Evolutionary conservation across 2,797 vertebrate genomes (phyloP).

Genomic region (Numenius phaeopus): DNA sequence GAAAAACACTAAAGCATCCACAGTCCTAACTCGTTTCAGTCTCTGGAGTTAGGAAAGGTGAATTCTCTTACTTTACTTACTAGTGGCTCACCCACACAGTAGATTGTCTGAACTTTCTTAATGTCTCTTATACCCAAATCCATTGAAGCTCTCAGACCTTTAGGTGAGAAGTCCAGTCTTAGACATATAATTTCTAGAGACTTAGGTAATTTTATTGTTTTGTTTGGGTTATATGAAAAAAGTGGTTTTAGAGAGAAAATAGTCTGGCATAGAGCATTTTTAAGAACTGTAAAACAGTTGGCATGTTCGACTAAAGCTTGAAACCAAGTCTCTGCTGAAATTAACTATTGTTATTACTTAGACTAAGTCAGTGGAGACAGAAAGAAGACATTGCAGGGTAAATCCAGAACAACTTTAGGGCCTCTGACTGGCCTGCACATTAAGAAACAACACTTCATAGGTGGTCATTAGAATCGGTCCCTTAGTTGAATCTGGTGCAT

Average conservation of each 20-base stretch:
- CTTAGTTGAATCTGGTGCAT: not conserved
- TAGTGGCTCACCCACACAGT: not conserved
- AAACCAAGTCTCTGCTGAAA: not conserved
- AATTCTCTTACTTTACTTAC: not conserved
- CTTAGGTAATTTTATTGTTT: not conserved
- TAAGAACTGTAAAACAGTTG: not conserved
- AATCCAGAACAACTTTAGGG: not conserved
- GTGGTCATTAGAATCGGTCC: not conserved
- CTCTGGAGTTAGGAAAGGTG: not conserved
- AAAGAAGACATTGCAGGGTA: not conserved
- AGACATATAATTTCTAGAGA: not conserved
- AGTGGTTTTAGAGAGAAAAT: not conserved
- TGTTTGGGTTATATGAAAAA: not conserved
- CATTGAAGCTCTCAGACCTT: not conserved
- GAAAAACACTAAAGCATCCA: not conserved
- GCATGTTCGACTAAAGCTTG: not conserved
- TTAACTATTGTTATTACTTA: not conserved
- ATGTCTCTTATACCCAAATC: not conserved
- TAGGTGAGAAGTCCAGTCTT: not conserved
- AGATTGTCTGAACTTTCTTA: not conserved
- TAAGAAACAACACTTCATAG: not conserved
- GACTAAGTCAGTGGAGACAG: not conserved
- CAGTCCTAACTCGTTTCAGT: not conserved
- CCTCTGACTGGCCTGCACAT: not conserved
- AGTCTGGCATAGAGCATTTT: not conserved